Conservation (phyloP, 2,888 invertebrate species). For the Tetragnatha montana region DNA sequence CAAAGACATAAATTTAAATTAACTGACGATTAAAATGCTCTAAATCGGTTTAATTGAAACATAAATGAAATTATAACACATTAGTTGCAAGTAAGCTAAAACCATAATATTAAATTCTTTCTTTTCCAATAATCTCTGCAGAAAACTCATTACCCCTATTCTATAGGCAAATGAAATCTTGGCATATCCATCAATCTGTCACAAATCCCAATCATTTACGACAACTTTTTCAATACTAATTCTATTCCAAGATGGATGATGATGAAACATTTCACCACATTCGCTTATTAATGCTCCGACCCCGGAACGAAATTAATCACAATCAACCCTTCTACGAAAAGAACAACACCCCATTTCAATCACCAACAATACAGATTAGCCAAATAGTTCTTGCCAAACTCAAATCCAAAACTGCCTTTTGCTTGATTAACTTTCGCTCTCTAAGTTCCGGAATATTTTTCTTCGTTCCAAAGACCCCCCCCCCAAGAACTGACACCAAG, state of each 20-base stretch:
- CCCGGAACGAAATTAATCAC: neutral
- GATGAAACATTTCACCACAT: neutral
- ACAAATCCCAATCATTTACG: too few relatives aligned
- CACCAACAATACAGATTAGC: neutral
- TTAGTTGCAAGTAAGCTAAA: too few relatives aligned
- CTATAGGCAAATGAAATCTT: too few relatives aligned
- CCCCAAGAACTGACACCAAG: neutral
- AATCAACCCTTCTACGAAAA: neutral
- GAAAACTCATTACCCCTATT: too few relatives aligned
- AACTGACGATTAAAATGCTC: too few relatives aligned
- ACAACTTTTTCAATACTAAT: neutral
- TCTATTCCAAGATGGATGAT: neutral
- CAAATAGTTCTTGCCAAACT: neutral
- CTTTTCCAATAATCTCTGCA: too few relatives aligned
- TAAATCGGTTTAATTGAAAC: too few relatives aligned
- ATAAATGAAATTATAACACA: too few relatives aligned
- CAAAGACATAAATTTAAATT: too few relatives aligned
- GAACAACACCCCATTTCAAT: neutral
- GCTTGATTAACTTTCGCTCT: neutral
- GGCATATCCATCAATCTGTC: too few relatives aligned
- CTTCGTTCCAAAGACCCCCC: neutral
- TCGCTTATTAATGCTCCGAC: neutral
- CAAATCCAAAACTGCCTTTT: neutral
- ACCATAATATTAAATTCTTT: too few relatives aligned
- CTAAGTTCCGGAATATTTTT: neutral